Evolutionary conservation across 2,113 vertebrate genomes (phyloP), one percentile per base, ranked within the genome.

Genomic region (Zosterops borbonicus): DNA sequence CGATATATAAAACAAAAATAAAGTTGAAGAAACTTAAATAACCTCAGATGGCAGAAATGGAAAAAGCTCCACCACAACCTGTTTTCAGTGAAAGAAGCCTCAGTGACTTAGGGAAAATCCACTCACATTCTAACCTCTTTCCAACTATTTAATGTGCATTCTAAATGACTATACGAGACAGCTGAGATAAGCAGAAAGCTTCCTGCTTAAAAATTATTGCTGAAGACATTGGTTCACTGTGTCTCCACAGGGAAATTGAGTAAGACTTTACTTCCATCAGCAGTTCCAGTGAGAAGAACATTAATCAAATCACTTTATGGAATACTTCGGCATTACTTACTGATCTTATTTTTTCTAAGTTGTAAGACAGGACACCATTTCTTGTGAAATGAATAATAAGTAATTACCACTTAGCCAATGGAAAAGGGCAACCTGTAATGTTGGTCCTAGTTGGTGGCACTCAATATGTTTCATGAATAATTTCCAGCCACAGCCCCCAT

Each of bases 131-230:
- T 22, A 80, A 90, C 37, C 25, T 89, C 74, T 93, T 93, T 92
- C 92, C 92, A 92, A 17, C 75, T 94, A 86, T 84, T 96, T 78
- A 93, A 95, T 83, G 75, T 90, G 63, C 70, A 71, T 85, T 93
- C 50, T 93, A 70, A 96, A 89, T 90, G 67, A 97, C 76, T 81
- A 39, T n/a, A 90, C 1, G 33, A 84, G 47, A 77, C 52, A 95
- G 68, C 90, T 96, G 96, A 97, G 74, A 96, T 69, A 96, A 96
- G 95, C 88, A 97, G 80, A 97, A 97, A 95, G 62, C 50, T 80
- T 92, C 52, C 63, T 92, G 79, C 71, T 80, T 95, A 96, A 96
- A 96, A 97, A 87, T 94, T 93, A 96, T 65, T 85, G 90, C 73
- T n/a, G 19, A 90, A 96, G 58, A 68, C 80, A 71, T 28, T 83